Conservation (phyloP, 2,113 vertebrate species). For the Fulmarus glacialis region DNA sequence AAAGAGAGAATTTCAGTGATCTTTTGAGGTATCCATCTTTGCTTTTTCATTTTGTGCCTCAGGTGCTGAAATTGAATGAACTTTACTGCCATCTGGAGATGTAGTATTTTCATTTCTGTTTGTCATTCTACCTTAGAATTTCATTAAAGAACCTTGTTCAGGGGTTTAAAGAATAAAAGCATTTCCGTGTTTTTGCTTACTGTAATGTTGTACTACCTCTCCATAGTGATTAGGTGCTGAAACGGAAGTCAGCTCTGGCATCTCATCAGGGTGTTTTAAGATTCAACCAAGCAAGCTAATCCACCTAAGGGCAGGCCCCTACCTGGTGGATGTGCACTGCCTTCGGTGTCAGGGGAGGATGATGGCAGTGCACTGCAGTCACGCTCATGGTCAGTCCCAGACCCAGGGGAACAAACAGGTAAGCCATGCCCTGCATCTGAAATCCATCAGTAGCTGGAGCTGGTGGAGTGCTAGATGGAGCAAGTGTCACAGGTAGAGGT, state of each 20-base stretch:
- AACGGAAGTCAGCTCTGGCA: background rate
- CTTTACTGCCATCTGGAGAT: slow-evolving; percentile 64
- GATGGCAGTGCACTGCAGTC: background rate
- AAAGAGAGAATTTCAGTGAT: background rate
- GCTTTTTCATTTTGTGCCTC: slow-evolving; percentile 19
- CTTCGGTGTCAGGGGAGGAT: background rate
- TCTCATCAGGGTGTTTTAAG: background rate
- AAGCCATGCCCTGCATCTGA: background rate
- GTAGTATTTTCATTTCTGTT: slow-evolving; percentile 33
- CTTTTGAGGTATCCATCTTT: background rate
- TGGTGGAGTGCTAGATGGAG: background rate
- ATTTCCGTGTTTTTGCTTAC: background rate
- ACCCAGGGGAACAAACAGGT: rapidly evolving
- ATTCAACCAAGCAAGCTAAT: background rate
- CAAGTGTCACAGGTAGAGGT: background rate
- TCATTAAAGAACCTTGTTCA: background rate
- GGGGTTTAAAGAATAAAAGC: background rate
- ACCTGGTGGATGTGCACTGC: no score
- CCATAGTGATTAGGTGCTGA: background rate
- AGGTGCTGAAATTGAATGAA: slow-evolving; percentile 32
- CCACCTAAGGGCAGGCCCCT: background rate
- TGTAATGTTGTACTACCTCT: background rate
- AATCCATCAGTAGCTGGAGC: background rate
- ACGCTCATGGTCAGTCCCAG: rapidly evolving
- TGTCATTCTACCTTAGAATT: slow-evolving; percentile 4